Conservation (phyloP, 2,888 invertebrate species). For the Phlogophora meticulosa region DNA sequence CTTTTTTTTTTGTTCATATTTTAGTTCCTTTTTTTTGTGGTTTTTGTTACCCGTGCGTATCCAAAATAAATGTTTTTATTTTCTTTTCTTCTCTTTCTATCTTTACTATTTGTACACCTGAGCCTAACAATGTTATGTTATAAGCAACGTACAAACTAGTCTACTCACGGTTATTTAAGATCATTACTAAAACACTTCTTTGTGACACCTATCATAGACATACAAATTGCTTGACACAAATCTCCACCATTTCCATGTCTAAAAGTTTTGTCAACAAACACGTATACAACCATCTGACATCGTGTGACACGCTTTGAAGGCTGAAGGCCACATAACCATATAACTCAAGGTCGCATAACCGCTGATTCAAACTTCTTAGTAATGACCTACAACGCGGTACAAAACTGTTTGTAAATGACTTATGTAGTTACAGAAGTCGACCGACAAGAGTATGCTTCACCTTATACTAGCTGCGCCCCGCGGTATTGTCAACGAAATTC, state of each 20-base stretch:
- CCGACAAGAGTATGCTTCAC: not conserved
- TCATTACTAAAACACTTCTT: not conserved
- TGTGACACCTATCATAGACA: slow-evolving; percentile 2
- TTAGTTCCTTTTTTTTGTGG: too few relatives aligned
- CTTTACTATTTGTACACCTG: too few relatives aligned
- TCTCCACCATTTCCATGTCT: slow-evolving; percentile 40
- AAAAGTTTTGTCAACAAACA: slow-evolving; percentile 34
- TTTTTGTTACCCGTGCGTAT: too few relatives aligned
- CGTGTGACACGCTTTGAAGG: slow-evolving; percentile 6
- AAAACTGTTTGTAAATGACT: slow-evolving; percentile 29
- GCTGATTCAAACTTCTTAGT: slow-evolving; percentile 51
- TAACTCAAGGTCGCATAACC: slow-evolving; percentile 53
- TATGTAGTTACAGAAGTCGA: slow-evolving; percentile 15
- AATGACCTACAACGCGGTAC: slow-evolving; percentile 51
- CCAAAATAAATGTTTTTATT: too few relatives aligned
- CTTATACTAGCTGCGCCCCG: too few relatives aligned
- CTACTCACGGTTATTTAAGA: not conserved
- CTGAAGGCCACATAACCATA: slow-evolving; percentile 44
- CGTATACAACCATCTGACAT: slow-evolving; percentile 17
- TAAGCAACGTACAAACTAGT: too few relatives aligned
- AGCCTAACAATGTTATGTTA: too few relatives aligned
- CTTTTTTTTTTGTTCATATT: too few relatives aligned
- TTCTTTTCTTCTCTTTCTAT: too few relatives aligned
- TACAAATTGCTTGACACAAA: not conserved
- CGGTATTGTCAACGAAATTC: too few relatives aligned